A percentile compares a stretch with the other conserved stretches of the same genome.
Conservation (phyloP, 2,797 vertebrate genomes). For the Acrocephalus scirpaceus region DNA sequence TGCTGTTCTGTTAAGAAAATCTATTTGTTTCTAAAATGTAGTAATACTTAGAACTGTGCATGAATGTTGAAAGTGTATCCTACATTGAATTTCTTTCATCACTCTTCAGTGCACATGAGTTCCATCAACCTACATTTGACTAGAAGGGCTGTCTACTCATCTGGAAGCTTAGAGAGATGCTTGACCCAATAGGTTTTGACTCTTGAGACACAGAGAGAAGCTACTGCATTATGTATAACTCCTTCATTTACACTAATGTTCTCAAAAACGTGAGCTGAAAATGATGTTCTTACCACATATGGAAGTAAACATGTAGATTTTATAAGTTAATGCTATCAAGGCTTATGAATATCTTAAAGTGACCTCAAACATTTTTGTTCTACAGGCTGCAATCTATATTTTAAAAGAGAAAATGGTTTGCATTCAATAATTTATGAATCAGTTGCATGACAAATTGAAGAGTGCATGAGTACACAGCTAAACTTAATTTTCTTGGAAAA, state of each 20-base stretch:
- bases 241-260: slow-evolving; percentile 34
- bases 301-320: slow-evolving; percentile 25
- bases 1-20: not conserved
- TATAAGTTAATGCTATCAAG: slow-evolving; percentile 41
- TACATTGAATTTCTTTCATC: not conserved
- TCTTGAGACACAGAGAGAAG: slow-evolving; percentile 22
- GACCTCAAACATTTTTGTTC: slow-evolving; percentile 46
- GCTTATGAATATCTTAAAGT: slow-evolving; percentile 26
- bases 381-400: slow-evolving; percentile 54
- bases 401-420: slow-evolving; percentile 50
- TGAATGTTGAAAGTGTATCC: not conserved
- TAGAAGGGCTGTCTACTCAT: slow-evolving; percentile 28
- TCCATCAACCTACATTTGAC: slow-evolving; percentile 18
- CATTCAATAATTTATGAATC: slow-evolving; percentile 59
- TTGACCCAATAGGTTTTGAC: slow-evolving; percentile 26
- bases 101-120: not conserved
- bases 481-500: slow-evolving; percentile 42
- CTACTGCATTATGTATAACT: slow-evolving; percentile 39
- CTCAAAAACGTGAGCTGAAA: slow-evolving; percentile 42
- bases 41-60: not conserved
- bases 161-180: slow-evolving; percentile 21
- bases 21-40: not conserved
- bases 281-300: slow-evolving; percentile 7
- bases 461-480: slow-evolving; percentile 21
- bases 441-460: slow-evolving; percentile 58